Evolutionary conservation across 2,888 invertebrate species (phyloP).

Genomic region (Caenorhabditis sulstoni): DNA sequence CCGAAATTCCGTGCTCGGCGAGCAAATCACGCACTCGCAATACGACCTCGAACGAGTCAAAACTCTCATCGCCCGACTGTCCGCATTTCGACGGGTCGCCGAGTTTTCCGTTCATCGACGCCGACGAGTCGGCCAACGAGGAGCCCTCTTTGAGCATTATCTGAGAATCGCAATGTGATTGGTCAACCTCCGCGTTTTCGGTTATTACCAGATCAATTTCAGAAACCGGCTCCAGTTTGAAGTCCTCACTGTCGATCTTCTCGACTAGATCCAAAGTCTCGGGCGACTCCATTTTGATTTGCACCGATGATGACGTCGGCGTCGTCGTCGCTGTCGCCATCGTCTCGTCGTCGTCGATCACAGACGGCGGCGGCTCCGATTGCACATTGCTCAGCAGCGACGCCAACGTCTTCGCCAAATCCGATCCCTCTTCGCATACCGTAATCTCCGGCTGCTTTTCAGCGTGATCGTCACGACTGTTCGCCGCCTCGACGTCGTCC

Average conservation of each 20-base stretch:
- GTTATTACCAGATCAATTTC: conserved; percentile 32
- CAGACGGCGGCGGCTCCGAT: not conserved
- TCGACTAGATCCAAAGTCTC: too few relatives aligned
- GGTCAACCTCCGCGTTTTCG: not conserved
- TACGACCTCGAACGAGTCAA: conserved; percentile 48
- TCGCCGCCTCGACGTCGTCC: conserved; percentile 67
- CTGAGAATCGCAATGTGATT: conserved; percentile 3
- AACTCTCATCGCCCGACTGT: conserved; percentile 20
- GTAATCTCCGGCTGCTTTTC: conserved; percentile 94
- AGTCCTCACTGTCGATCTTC: too few relatives aligned
- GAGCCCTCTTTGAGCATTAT: conserved; percentile 35
- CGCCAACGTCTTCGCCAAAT: conserved; percentile 46
- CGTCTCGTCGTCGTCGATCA: too few relatives aligned
- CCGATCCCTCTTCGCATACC: conserved; percentile 40
- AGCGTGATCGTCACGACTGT: conserved; percentile 84
- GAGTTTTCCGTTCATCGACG: conserved; percentile 16
- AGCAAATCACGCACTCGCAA: conserved; percentile 32
- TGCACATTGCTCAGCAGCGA: conserved; percentile 22
- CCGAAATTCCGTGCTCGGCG: conserved; percentile 39
- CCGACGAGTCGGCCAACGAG: conserved; percentile 9
- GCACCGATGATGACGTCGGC: too few relatives aligned
- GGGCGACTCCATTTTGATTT: not conserved
- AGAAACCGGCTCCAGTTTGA: conserved; percentile 24
- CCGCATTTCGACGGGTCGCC: too few relatives aligned
- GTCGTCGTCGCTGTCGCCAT: too few relatives aligned